Percentiles rank a stretch among this genome's conserved stretches.
phyloP scores from a whole-genome alignment of 2,888 invertebrate genomes.

The Tortricodes alternella region DNA sequence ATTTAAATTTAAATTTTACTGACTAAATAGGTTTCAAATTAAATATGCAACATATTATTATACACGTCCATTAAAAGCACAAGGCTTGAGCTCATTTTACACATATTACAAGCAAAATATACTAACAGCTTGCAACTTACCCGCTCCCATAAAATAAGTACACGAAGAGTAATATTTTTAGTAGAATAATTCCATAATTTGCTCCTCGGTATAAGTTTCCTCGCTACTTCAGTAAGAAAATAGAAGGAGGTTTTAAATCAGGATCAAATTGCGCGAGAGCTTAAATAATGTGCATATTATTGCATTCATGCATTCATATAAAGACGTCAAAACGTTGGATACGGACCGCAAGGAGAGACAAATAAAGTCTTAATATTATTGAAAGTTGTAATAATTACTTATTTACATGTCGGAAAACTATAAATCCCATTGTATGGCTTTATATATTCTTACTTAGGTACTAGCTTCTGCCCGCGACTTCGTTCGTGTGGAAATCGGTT shows the following conservation, averaged over 20 bases:
- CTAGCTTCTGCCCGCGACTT: no score
- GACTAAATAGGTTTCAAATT: no score
- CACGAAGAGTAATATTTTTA: constrained; percentile 50
- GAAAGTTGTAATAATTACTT: no score
- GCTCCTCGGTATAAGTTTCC: constrained; percentile 55
- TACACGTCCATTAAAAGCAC: background rate
- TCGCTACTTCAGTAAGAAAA: constrained; percentile 75
- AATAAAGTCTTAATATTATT: background rate
- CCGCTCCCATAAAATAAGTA: constrained; percentile 26
- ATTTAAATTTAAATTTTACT: no score
- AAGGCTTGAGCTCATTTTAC: background rate
- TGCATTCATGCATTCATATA: constrained; percentile 69
- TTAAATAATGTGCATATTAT: constrained; percentile 78
- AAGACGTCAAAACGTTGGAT: constrained; percentile 64
- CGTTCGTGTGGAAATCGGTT: no score
- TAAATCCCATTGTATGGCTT: no score
- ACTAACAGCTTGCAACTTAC: background rate
- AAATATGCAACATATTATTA: background rate
- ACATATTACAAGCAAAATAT: constrained; percentile 9
- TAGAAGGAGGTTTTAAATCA: constrained; percentile 67
- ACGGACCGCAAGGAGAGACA: constrained; percentile 13
- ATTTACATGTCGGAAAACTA: no score
- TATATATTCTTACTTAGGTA: no score
- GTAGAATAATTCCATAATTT: constrained; percentile 56
- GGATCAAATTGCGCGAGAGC: constrained; percentile 71